Evolutionary conservation across 2,113 vertebrate genomes (phyloP).

Genomic region (Excalfactoria chinensis): DNA sequence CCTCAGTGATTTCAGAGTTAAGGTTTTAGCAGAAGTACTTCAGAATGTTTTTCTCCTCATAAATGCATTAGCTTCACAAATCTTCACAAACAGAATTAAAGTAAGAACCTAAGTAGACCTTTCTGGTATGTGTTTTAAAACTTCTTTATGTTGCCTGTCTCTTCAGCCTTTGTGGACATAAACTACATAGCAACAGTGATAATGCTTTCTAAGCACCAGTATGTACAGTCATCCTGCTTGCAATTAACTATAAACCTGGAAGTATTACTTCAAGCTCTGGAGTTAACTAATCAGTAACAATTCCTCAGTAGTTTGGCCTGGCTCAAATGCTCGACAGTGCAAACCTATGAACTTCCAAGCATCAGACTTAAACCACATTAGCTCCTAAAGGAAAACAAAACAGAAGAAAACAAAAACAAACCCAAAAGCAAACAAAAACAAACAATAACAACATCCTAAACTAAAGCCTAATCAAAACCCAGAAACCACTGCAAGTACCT

Average conservation of each 20-base stretch:
- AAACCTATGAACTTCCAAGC: neutral
- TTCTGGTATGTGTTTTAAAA: neutral
- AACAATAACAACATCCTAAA: neutral
- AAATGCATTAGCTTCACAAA: neutral
- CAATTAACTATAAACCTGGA: neutral
- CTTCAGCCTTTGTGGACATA: neutral
- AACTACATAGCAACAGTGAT: neutral
- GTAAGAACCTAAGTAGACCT: neutral
- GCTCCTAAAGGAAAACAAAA: neutral
- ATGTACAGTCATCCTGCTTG: neutral
- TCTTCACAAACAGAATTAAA: neutral
- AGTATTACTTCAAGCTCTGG: neutral
- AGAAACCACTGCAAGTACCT: neutral
- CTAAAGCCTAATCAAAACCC: neutral
- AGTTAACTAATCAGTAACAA: neutral
- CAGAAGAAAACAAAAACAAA: neutral
- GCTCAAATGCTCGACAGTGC: neutral
- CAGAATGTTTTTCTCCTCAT: neutral
- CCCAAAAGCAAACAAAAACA: neutral
- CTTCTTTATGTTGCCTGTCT: neutral
- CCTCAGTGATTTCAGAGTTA: neutral
- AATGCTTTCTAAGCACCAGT: accelerated
- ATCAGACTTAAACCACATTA: neutral
- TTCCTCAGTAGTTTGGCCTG: neutral
- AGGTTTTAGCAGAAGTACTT: neutral